These are phyloP conservation scores for Troglohyphantes excavatus DNA, from an alignment of 2,888 invertebrate genomes.

Conservation along the genomic window DNA sequence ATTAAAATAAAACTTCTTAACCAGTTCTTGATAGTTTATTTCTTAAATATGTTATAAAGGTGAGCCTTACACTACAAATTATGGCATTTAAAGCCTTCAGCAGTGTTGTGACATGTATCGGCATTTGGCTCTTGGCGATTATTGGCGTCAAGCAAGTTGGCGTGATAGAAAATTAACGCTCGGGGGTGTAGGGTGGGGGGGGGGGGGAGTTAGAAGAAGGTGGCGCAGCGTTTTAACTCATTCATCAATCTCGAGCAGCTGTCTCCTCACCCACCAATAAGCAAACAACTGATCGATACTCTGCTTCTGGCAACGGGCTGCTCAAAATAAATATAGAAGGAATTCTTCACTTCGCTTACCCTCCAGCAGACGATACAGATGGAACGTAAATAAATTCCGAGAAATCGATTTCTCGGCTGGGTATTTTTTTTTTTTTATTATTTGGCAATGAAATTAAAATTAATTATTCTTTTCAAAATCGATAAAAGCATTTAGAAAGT, in stretches of 20 bases:
- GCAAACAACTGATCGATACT: constrained; percentile 75
- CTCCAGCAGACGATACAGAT: not conserved
- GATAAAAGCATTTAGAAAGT: too few species aligned
- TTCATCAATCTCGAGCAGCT: constrained; percentile 75
- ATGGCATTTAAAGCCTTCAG: not conserved
- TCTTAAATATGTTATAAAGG: too few species aligned
- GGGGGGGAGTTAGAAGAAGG: constrained; percentile 49
- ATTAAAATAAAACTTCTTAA: too few species aligned
- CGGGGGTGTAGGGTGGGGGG: not conserved
- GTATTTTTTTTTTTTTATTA: too few species aligned
- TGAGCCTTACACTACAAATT: too few species aligned
- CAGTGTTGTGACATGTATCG: not conserved
- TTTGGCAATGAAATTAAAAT: too few species aligned
- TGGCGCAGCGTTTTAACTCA: constrained; percentile 75
- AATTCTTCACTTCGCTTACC: constrained; percentile 24
- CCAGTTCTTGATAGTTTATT: too few species aligned
- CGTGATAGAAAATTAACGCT: constrained; percentile 61
- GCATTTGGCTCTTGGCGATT: not conserved
- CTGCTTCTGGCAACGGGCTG: constrained; percentile 14
- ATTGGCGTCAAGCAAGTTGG: constrained; percentile 48
- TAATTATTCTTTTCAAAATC: too few species aligned
- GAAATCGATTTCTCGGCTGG: not conserved
- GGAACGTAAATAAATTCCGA: not conserved
- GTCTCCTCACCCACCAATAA: constrained; percentile 75
- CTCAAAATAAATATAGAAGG: constrained; percentile 60